Evolutionary conservation across 2,113 vertebrate species (phyloP).

Genomic region (Paracyprichromis sp.): DNA sequence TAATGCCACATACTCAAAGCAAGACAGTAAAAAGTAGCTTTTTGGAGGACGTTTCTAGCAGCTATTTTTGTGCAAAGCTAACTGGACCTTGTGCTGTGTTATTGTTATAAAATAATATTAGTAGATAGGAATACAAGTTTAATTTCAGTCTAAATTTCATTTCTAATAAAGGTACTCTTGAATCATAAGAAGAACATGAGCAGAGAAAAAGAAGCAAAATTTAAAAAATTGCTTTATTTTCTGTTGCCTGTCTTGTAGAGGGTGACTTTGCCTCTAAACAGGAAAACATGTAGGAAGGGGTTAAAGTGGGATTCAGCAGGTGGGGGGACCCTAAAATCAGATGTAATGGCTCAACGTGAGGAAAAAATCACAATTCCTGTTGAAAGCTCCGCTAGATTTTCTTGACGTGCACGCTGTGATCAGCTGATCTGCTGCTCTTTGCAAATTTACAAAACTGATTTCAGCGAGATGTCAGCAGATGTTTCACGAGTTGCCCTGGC

Average conservation of each 20-base stretch:
- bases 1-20: not conserved
- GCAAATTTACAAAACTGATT: not conserved
- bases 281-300: not conserved
- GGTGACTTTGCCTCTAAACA: not conserved
- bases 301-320: not conserved
- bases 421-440: not conserved
- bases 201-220: not conserved
- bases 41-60: not conserved
- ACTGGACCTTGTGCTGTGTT: accelerated
- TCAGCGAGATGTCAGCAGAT: not conserved
- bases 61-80: not conserved
- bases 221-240: not conserved
- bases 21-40: not conserved
- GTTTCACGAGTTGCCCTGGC: not conserved
- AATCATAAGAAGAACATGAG: not conserved
- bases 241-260: not conserved
- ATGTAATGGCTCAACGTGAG: not conserved
- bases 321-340: not conserved
- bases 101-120: not conserved
- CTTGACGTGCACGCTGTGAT: not conserved
- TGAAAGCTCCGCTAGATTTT: not conserved
- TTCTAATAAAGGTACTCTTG: not conserved
- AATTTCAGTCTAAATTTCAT: not conserved
- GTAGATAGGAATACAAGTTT: accelerated
- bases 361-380: not conserved